Conservation (phyloP, 2,113 vertebrate genomes). For the Chloroceryle aenea region DNA sequence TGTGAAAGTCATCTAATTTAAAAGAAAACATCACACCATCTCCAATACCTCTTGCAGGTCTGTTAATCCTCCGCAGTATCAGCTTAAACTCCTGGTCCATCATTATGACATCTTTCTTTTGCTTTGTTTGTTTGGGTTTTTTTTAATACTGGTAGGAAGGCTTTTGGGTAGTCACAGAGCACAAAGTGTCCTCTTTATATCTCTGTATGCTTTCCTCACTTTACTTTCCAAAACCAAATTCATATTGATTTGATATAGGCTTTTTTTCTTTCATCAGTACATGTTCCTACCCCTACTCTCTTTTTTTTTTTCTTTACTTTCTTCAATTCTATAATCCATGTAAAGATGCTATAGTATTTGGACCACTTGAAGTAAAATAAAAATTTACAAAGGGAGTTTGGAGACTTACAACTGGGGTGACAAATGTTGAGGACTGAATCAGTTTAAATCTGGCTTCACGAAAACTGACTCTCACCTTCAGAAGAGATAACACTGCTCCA, state of each 20-base stretch:
- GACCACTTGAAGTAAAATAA: neutral
- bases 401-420: neutral
- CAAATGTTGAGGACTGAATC: neutral
- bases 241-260: neutral
- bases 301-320: neutral
- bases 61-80: neutral
- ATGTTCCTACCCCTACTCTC: neutral
- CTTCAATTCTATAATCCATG: neutral
- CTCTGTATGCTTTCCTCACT: neutral
- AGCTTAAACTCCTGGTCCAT: neutral
- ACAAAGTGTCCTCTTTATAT: neutral
- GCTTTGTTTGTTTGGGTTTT: neutral
- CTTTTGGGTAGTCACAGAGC: neutral
- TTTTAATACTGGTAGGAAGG: neutral
- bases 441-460: neutral
- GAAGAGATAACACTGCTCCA: neutral
- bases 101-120: accelerated
- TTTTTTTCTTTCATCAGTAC: neutral
- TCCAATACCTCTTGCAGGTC: neutral
- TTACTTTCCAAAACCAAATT: neutral
- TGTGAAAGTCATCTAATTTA: neutral
- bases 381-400: neutral
- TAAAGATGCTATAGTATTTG: neutral
- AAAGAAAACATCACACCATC: neutral
- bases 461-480: conserved; percentile 32